Percentiles rank a stretch among this genome's conserved stretches.
These are phyloP conservation scores for Molanna angustata DNA, from an alignment of 2,888 invertebrate species.

Conservation along the genomic window DNA sequence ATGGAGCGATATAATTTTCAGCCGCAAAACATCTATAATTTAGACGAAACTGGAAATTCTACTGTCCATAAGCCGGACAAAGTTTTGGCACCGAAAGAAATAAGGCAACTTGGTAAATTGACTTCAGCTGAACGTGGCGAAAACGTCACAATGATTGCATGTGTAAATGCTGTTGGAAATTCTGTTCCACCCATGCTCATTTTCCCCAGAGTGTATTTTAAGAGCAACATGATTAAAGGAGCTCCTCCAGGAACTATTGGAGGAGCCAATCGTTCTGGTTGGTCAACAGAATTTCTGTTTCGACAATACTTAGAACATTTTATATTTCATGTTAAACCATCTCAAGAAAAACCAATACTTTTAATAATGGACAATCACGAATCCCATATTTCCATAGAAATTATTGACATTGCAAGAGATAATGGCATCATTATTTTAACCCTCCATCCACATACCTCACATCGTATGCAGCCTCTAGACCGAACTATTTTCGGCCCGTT, in stretches of 20 bases:
- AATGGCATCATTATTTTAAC: background rate
- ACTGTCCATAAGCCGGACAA: background rate
- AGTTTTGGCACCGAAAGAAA: background rate
- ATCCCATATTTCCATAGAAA: constrained; percentile 3
- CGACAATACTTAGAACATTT: background rate
- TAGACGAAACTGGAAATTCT: background rate
- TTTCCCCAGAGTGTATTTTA: background rate
- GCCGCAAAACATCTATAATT: background rate
- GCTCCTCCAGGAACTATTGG: constrained; percentile 1
- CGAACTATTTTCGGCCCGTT: constrained; percentile 1
- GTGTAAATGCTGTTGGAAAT: background rate
- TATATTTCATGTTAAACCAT: background rate
- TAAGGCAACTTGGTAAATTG: background rate
- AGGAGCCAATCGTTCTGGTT: background rate
- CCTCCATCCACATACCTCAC: constrained; percentile 4
- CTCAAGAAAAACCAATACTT: background rate
- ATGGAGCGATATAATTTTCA: background rate
- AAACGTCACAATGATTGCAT: constrained; percentile 3
- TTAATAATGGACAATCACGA: constrained; percentile 3
- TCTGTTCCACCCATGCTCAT: background rate
- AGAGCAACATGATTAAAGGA: background rate
- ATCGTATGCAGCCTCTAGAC: constrained; percentile 5
- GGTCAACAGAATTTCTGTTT: constrained; percentile 2
- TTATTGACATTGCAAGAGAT: background rate
- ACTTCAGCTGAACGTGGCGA: background rate